phyloP scores from a whole-genome alignment of 1,140 invertebrate genomes.

The Drosophila azteca region DNA sequence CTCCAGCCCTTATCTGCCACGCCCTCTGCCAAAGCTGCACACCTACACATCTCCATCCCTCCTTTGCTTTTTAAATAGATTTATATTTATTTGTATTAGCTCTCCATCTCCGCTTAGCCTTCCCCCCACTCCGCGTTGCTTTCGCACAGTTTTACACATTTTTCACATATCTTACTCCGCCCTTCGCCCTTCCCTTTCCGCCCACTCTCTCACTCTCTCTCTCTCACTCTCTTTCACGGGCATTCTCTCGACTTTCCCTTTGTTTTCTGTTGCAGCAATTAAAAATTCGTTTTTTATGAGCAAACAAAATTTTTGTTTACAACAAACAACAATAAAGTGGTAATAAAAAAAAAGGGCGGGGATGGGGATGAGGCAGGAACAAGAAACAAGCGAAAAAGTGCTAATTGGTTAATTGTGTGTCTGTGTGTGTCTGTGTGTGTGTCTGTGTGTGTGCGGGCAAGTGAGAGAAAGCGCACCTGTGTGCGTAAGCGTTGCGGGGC shows the following conservation, averaged over 20 bases:
- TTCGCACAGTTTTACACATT: conserved; percentile 33
- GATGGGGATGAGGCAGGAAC: conserved; percentile 4
- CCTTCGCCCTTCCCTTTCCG: not conserved
- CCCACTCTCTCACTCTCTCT: not conserved
- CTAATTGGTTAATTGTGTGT: conserved; percentile 52
- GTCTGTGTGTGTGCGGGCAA: too few relatives aligned
- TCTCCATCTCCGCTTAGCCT: not conserved
- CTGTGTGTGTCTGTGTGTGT: conserved; percentile 19
- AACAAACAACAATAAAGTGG: conserved; percentile 51
- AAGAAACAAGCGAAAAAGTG: conserved; percentile 51
- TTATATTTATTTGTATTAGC: conserved; percentile 48
- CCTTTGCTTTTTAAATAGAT: not conserved
- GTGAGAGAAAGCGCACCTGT: conserved; percentile 9
- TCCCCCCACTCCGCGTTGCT: not conserved
- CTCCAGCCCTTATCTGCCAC: too few relatives aligned
- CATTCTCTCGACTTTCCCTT: conserved; percentile 10
- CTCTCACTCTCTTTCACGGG: not conserved
- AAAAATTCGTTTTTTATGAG: conserved; percentile 46
- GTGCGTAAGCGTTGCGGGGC: not conserved
- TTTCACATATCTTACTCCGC: conserved; percentile 39
- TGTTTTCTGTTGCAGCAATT: conserved; percentile 45
- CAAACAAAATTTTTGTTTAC: conserved; percentile 45
- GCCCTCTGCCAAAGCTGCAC: not conserved
- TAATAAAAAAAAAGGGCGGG: conserved; percentile 16
- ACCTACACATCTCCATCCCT: too few relatives aligned